phyloP scores from a whole-genome alignment of 2,113 vertebrate species.

The Siniperca knerii region DNA sequence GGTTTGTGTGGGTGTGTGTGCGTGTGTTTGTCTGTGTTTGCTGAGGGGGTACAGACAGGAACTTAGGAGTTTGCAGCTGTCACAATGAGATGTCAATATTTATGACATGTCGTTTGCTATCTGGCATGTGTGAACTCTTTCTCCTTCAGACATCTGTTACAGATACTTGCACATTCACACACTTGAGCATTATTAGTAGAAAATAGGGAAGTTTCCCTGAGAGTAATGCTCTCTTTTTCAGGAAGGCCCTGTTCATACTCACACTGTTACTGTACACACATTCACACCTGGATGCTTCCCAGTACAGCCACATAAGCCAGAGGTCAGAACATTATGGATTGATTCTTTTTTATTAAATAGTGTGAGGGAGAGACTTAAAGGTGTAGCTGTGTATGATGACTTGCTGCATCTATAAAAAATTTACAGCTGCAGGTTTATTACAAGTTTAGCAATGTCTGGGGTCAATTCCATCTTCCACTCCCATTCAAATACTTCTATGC shows the following conservation, averaged over 20 bases:
- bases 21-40: conserved; percentile 57
- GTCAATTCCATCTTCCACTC: conserved; percentile 13
- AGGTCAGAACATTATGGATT: conserved; percentile 24
- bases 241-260: not conserved
- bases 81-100: conserved; percentile 78
- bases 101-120: conserved; percentile 72
- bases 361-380: not conserved
- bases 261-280: not conserved
- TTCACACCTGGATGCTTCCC: not conserved
- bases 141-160: conserved; percentile 65
- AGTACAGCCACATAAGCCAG: conserved; percentile 11
- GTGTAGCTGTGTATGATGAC: not conserved
- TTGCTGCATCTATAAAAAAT: conserved; percentile 21
- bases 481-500: conserved; percentile 4
- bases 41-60: conserved; percentile 69
- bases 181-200: conserved; percentile 1
- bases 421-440: conserved; percentile 24
- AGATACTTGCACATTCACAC: conserved; percentile 54
- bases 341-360: not conserved
- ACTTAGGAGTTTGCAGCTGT: conserved; percentile 75
- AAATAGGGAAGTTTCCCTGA: not conserved
- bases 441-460: conserved; percentile 23
- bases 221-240: not conserved
- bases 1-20: conserved; percentile 48
- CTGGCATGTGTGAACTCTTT: conserved; percentile 62